Base-by-base conservation (phyloP, 64 coral and sea anemone species). In the Dendrophyllia cribrosa region DNA sequence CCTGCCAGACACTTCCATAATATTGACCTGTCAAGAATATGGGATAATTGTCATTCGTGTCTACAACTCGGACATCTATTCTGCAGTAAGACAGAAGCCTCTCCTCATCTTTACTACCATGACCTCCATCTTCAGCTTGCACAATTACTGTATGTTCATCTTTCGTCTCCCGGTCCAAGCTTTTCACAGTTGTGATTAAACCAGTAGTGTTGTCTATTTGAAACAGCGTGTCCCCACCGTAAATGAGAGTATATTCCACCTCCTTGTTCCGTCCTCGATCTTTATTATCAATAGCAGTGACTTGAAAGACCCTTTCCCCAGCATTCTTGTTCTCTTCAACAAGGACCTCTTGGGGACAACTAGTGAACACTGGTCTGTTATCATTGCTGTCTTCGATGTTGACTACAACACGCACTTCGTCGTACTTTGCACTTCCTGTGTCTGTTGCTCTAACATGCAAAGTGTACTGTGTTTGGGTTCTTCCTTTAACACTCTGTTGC, bases 31-130 rank as follows among this genome's bases (percentile, higher is more conserved):
- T 78, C 9, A 75, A 49, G 60, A 97, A 97, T 25, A 73, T 50
- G 24, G 95, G 95, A 13, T 87, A 97, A 43, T 91, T 86, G 51
- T 97, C 95, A 22, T 97, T 97, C 3, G n/a, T 66, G 47, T 97
- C 95, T 4, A 51, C 56, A 66, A 97, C 88, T 25, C 76, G 34
- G 0, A 97, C 88, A 2, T 66, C 74, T 3, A 97, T 13, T 22
- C 91, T 79, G 25, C 91, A 94, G 10, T 91, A 90, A 5, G 88
- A 82, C 10, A 97, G 81, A 76, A 97, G 83, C 17, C 95, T 73
- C 63, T 87, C 82, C 2, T 82, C 75, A 6, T 51, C 17, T 5
- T 77, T 26, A 19, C 53, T 91, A 3, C 74, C 78, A n/a, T 92
- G 72, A 2, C 91, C 95, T 0, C 95, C 95, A 44, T 97, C 95